A percentile compares a stretch with the other conserved stretches of the same genome.
These are phyloP conservation scores for Drosophila demipolita DNA, from an alignment of 2,888 invertebrate species.

Conservation along the genomic window DNA sequence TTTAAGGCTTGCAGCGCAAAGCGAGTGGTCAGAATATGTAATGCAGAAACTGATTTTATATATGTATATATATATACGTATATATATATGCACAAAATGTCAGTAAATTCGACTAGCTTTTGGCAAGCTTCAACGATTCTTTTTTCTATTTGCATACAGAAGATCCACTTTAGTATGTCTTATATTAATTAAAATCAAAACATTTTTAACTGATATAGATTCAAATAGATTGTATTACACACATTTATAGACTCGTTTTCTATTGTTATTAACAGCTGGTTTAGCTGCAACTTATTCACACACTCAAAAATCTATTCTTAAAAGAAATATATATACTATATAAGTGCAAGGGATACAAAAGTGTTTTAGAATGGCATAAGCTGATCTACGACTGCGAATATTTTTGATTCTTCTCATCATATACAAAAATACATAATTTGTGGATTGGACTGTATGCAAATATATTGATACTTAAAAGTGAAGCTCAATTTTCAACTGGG, in stretches of 20 bases:
- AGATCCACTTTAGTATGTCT: background rate
- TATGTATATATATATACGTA: background rate
- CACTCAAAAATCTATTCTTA: background rate
- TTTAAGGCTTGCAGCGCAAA: constrained; percentile 11
- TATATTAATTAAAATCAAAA: background rate
- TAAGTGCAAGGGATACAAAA: background rate
- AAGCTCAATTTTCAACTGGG: constrained; percentile 15
- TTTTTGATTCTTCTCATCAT: background rate
- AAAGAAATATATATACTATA: background rate
- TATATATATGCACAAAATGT: background rate
- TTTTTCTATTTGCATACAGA: background rate
- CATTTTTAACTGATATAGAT: background rate
- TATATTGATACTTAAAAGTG: constrained; percentile 13
- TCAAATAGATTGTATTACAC: background rate
- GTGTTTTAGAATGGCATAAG: background rate
- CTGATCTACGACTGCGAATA: background rate
- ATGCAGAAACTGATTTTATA: background rate
- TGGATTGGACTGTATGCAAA: constrained; percentile 28
- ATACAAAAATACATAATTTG: constrained; percentile 1
- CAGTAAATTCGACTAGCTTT: background rate
- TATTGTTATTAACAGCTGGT: too few species aligned
- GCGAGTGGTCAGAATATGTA: constrained; percentile 7
- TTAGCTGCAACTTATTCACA: too few species aligned
- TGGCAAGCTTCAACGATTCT: background rate
- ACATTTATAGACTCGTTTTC: too few species aligned